Evolutionary conservation across 2,797 vertebrate genomes (phyloP).

Genomic region (Sphenodon punctatus): DNA sequence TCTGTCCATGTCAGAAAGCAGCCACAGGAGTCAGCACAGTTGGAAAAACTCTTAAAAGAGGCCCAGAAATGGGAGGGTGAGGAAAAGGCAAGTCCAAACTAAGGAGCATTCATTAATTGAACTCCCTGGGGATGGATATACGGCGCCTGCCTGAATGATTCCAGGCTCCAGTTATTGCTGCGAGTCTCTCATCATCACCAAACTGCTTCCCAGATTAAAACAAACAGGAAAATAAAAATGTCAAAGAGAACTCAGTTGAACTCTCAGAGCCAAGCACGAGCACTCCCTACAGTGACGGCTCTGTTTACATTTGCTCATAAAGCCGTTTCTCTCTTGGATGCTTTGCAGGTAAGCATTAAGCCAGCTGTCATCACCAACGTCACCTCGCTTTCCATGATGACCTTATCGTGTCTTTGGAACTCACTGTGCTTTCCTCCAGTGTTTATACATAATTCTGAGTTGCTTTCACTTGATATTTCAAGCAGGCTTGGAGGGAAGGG

Average conservation of each 20-base stretch:
- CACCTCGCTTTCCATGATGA: constrained; percentile 27
- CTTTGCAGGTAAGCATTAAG: constrained; percentile 9
- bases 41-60: constrained; percentile 35
- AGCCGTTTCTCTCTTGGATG: neutral
- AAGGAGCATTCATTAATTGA: constrained; percentile 12
- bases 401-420: constrained; percentile 23
- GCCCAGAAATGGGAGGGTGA: neutral
- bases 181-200: neutral
- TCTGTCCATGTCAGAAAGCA: constrained; percentile 13
- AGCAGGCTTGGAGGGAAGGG: neutral
- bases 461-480: constrained; percentile 17
- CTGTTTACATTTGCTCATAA: neutral
- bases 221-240: neutral
- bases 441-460: constrained; percentile 7
- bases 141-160: neutral
- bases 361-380: neutral
- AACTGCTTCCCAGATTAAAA: neutral
- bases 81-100: constrained; percentile 30
- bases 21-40: neutral
- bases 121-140: neutral
- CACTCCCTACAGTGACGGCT: neutral
- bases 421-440: constrained; percentile 26
- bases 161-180: neutral
- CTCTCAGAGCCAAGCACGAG: neutral
- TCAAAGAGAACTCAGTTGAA: neutral